Evolutionary conservation across 2,888 invertebrate species (phyloP).

Genomic region (Cerastoderma edule): DNA sequence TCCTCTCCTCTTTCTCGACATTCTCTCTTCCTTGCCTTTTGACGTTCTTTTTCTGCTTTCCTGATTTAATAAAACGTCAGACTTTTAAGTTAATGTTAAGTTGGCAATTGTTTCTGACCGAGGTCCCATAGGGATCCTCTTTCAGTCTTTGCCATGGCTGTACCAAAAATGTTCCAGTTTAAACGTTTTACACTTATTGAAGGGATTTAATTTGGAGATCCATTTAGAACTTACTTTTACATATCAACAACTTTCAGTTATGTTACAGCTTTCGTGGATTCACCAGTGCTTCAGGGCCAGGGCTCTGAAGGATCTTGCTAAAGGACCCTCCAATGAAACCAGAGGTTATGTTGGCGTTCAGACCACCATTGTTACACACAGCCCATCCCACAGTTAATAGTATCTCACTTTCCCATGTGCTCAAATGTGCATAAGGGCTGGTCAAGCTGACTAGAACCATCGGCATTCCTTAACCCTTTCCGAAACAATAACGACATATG

Average conservation of each 20-base stretch:
- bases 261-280: too few relatives aligned
- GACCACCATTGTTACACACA: too few relatives aligned
- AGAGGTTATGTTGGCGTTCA: too few relatives aligned
- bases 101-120: not conserved
- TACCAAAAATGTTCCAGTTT: not conserved
- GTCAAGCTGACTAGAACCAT: too few relatives aligned
- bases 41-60: conserved; percentile 87
- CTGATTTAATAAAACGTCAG: conserved; percentile 16
- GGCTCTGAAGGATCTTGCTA: too few relatives aligned
- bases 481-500: too few relatives aligned
- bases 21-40: conserved; percentile 89
- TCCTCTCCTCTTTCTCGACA: conserved; percentile 87
- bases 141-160: not conserved
- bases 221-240: not conserved
- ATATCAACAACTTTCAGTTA: not conserved
- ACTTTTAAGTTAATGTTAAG: not conserved
- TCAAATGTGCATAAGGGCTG: too few relatives aligned
- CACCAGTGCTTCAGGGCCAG: too few relatives aligned
- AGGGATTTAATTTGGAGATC: not conserved
- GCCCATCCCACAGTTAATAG: too few relatives aligned
- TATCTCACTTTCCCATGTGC: too few relatives aligned
- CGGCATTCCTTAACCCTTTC: too few relatives aligned
- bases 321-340: too few relatives aligned
- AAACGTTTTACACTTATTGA: not conserved
- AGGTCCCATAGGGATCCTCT: not conserved